Conservation (phyloP, 37 sponge, comb jelly and placozoan species). For the Crambe crambe region DNA sequence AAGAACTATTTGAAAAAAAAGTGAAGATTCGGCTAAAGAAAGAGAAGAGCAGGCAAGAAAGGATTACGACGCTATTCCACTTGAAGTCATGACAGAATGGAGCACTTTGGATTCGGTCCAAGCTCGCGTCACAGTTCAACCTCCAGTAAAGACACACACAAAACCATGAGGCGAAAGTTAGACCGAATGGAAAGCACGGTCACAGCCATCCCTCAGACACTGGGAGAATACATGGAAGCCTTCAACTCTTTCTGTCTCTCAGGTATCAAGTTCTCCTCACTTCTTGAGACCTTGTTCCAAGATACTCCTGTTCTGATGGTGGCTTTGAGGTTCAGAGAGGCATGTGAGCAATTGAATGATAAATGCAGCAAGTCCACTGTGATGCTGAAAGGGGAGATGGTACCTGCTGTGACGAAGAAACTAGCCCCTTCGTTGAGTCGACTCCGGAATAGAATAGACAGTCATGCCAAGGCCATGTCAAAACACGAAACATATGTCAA, state of each 20-base stretch:
- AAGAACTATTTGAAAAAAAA: too few species aligned
- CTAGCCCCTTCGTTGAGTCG: slow-evolving; percentile 38
- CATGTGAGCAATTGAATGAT: slow-evolving; percentile 50
- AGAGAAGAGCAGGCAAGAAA: neutral
- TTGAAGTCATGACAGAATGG: neutral
- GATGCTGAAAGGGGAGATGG: slow-evolving; percentile 39
- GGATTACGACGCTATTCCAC: neutral
- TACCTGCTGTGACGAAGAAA: slow-evolving; percentile 41
- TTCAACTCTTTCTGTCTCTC: slow-evolving; percentile 33
- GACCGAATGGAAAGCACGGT: slow-evolving; percentile 57
- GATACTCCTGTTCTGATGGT: slow-evolving; percentile 59
- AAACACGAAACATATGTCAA: slow-evolving; percentile 45
- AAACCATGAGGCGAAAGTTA: slow-evolving; percentile 29
- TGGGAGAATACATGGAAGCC: slow-evolving; percentile 36
- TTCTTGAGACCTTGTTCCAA: slow-evolving; percentile 55
- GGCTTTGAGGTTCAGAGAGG: slow-evolving; percentile 50
- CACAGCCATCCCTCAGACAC: slow-evolving; percentile 42
- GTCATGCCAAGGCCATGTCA: slow-evolving; percentile 42
- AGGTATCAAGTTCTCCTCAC: slow-evolving; percentile 48
- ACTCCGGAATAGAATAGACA: slow-evolving; percentile 54
- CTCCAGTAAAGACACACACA: slow-evolving; percentile 20
- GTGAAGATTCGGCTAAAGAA: neutral
- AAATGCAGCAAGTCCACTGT: slow-evolving; percentile 31
- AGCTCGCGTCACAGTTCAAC: neutral
- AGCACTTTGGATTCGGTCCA: neutral